Percentiles rank a stretch among this genome's conserved stretches.
Conservation (phyloP, 2,888 invertebrate species). For the Drosophila percnosoma region DNA sequence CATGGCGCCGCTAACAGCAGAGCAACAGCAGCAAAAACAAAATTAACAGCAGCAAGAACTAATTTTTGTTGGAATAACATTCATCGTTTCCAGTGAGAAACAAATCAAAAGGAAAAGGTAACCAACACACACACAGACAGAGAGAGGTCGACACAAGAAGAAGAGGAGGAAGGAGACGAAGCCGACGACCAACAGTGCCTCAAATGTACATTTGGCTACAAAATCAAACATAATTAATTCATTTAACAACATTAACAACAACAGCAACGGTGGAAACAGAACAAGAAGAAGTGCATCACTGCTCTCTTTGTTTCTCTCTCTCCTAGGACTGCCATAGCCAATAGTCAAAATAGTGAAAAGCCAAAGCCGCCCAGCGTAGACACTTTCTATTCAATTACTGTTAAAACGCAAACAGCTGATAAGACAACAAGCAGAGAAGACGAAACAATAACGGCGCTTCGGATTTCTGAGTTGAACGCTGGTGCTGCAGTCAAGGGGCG, state of each 20-base stretch:
- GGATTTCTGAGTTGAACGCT: slow-evolving; percentile 30
- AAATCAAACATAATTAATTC: slow-evolving; percentile 41
- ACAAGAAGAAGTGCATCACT: slow-evolving; percentile 21
- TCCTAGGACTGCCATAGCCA: slow-evolving; percentile 70
- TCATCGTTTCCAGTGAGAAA: slow-evolving; percentile 30
- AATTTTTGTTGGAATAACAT: slow-evolving; percentile 59
- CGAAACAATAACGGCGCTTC: slow-evolving; percentile 55
- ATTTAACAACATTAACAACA: slow-evolving; percentile 37
- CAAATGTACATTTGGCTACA: slow-evolving; percentile 52
- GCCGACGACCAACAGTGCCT: slow-evolving; percentile 76
- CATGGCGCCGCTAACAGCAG: slow-evolving; percentile 65
- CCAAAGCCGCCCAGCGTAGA: slow-evolving; percentile 74
- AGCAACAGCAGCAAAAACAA: slow-evolving; percentile 41
- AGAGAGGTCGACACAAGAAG: slow-evolving; percentile 19
- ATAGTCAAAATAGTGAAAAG: slow-evolving; percentile 48
- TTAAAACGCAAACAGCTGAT: slow-evolving; percentile 25
- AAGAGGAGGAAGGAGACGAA: slow-evolving; percentile 21
- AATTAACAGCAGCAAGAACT: slow-evolving; percentile 21
- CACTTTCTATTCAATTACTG: slow-evolving; percentile 62
- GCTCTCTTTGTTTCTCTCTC: slow-evolving; percentile 37
- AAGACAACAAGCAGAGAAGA: slow-evolving; percentile 27
- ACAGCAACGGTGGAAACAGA: slow-evolving; percentile 21
- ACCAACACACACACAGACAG: slow-evolving; percentile 11
- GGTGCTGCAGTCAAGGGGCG: slow-evolving; percentile 51
- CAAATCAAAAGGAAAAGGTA: slow-evolving; percentile 32